These are phyloP conservation scores for rabbit (Oryctolagus cuniculus) DNA, from an alignment of 2,113 vertebrate species.

Conservation along the genomic window mOryCun1.1 NC_091451.1:20926501-20927000, in stretches of 20 bases:
- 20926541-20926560: background rate
- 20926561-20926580: background rate
- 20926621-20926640: background rate
- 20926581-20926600: accelerated
- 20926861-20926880: background rate
- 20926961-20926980: too few species aligned
- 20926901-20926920: too few species aligned
- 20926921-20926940: too few species aligned
- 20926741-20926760: background rate
- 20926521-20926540: background rate
- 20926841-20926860: background rate
- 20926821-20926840: background rate
- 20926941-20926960: too few species aligned
- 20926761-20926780: background rate
- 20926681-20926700: accelerated
- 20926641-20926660: slow-evolving; percentile 60
- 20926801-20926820: too few species aligned
- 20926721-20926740: background rate
- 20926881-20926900: too few species aligned
- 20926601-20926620: background rate
- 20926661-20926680: background rate
- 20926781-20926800: background rate
- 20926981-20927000: too few species aligned
- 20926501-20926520: background rate
- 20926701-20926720: background rate